Percentiles rank a stretch among this genome's conserved stretches.
These are phyloP conservation scores for Buathra laborator DNA, from an alignment of 2,888 invertebrate genomes.

Conservation along the genomic window DNA sequence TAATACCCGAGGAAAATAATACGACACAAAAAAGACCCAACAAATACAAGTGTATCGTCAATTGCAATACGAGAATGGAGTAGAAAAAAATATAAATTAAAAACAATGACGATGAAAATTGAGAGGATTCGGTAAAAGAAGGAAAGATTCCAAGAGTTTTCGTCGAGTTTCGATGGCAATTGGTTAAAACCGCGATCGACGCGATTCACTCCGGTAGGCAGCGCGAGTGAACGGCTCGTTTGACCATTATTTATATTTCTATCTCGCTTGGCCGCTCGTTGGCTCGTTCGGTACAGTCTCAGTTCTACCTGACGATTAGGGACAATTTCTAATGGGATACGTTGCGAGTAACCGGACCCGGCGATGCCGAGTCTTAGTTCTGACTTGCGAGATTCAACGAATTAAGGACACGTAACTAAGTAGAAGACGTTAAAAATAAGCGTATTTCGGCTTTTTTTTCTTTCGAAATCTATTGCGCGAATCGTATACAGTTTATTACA, in stretches of 20 bases:
- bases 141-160: slow-evolving; percentile 7
- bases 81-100: neutral
- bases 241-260: slow-evolving; percentile 42
- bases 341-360: slow-evolving; percentile 50
- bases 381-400: neutral
- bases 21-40: neutral
- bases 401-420: neutral
- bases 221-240: slow-evolving; percentile 47
- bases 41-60: too few relatives aligned
- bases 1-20: neutral
- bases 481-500: too few relatives aligned
- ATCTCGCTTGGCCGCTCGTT: slow-evolving; percentile 27
- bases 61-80: too few relatives aligned
- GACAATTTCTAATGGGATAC: slow-evolving; percentile 63
- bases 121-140: neutral
- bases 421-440: too few relatives aligned
- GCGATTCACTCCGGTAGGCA: neutral
- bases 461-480: too few relatives aligned
- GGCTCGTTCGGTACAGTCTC: slow-evolving; percentile 20
- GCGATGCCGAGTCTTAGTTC: neutral
- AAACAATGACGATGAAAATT: neutral
- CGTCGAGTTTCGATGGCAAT: slow-evolving; percentile 8
- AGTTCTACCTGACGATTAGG: slow-evolving; percentile 50
- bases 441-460: too few relatives aligned
- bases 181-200: slow-evolving; percentile 8